Base-by-base conservation (phyloP, 2,113 vertebrate genomes). In the Malurus alboscapulatus region DNA sequence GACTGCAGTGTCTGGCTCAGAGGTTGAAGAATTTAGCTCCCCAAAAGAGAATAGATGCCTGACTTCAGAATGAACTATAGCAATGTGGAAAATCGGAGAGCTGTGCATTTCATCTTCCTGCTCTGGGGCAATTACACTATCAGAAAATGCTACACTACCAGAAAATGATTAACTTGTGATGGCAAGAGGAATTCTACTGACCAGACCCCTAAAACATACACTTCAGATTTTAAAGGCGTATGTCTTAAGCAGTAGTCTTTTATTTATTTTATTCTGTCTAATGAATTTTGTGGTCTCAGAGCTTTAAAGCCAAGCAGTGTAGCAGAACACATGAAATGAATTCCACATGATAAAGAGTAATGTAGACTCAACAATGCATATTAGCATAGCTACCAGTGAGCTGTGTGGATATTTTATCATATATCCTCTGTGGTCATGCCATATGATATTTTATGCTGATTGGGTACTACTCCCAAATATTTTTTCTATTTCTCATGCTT, bases 401-500 rank as follows among this genome's bases (percentile, higher is more conserved):
- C 20, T 82, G 13, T 62, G 22, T 69, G n/a, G 25, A 15, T 84
- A 45, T 86, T 94, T 94, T 77, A 27, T 68, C 26, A 38, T 68
- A 51, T 88, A n/a, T 69, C 13, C 25, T 68, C 8, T 57, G 3
- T 77, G 27, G 34, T 78, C 55, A 47, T 44, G 69, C 20, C 22
- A 42, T 58, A 17, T 36, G 32, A 10, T 66, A 58, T 66, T 81
- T 93, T 67, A 26, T 87, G 32, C 10, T 78, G 20, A 42, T 75
- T 67, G 10, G 50, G 14, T 87, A 18, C 19, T 54, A 9, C 59
- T 92, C 20, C 44, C 68, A 62, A 95, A 85, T 95, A 95, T 84
- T 95, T 96, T 38, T 95, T 84, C 54, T 93, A 3, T 96, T 97
- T 95, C 80, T 93, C 9, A 7, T 81, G 38, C 9, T 9, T 81